Base-by-base conservation (phyloP, 2,113 vertebrate genomes). In the Etheostoma cragini region DNA sequence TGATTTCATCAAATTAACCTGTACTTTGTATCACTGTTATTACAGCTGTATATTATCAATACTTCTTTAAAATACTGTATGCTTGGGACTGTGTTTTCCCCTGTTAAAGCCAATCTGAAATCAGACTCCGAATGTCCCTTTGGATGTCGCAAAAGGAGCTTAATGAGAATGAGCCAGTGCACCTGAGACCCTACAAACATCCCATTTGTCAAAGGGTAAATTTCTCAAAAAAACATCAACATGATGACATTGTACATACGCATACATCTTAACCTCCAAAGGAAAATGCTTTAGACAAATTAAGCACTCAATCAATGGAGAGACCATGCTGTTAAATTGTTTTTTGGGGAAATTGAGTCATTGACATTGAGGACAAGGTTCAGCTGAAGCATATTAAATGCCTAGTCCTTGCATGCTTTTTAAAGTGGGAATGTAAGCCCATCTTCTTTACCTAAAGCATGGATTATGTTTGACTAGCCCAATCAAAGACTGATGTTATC, bases 151-250 rank as follows among this genome's bases (percentile, higher is more conserved):
- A 87, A 38, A 63, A 22, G 6, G 12, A 60, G 30, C 52, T 84
- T 87, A 85, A 91, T 56, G 52, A 87, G 83, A 88, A 86, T 4
- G 47, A 76, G 63, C 52, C 70, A 12, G 80, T 17, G 78, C 93
- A 93, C 87, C 93, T 94, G 93, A 82, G 92, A 85, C 89, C 65
- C 52, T 35, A 14, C 54, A 77, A 78, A 79, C 54, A 52, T 71
- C 45, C 52, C 5, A 38, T 80, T 84, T 63, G 71, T 45, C 8
- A 70, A 78, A 72, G 3, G 19, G n/a, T 52, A 46, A 3, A 73
- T 72, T 63, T 78, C 42, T 69, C 73, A 11, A 70, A 78, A 14
- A 11, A 42, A 61, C 22, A 71, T 65, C 33, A 70, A 69, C 54
- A 76, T 45, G 81, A 79, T 68, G 33, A 78, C 69, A 73, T 63